Percentiles rank a stretch among this genome's conserved stretches.
phyloP scores from a whole-genome alignment of 2,888 invertebrate genomes.

The Melieria crassipennis region DNA sequence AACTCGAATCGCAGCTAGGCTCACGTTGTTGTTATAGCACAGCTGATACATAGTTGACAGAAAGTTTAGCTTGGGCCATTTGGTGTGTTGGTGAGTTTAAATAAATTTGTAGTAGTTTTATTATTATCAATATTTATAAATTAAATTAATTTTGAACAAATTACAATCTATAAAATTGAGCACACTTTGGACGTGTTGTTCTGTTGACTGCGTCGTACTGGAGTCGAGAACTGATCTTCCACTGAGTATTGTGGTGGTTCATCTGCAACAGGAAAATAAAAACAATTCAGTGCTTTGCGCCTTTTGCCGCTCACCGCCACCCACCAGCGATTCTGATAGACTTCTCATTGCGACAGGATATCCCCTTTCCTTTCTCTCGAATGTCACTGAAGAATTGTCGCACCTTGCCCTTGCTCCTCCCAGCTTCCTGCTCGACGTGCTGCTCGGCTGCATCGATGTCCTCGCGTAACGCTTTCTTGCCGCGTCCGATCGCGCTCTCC shows the following conservation, averaged over 20 bases:
- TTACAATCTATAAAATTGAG: constrained; percentile 58
- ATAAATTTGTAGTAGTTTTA: no score
- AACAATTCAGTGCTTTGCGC: neutral
- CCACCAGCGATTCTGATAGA: constrained; percentile 59
- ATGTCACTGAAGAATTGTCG: constrained; percentile 57
- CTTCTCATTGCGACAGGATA: constrained; percentile 60
- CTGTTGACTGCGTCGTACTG: constrained; percentile 40
- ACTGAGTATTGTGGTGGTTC: constrained; percentile 55
- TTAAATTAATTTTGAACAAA: no score
- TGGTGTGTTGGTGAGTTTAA: no score
- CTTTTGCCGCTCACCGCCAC: neutral
- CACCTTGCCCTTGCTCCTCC: constrained; percentile 54
- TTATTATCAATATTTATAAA: no score
- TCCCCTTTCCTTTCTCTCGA: constrained; percentile 50
- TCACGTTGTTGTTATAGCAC: no score
- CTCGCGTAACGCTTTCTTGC: constrained; percentile 50
- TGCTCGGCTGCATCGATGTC: constrained; percentile 46
- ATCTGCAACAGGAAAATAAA: constrained; percentile 49
- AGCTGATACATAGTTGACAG: no score
- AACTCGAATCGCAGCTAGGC: no score
- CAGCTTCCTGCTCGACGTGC: constrained; percentile 39
- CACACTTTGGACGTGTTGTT: constrained; percentile 60
- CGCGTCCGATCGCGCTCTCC: constrained; percentile 52
- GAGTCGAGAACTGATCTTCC: constrained; percentile 45
- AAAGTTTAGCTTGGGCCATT: no score